Conservation (phyloP, 2,113 vertebrate genomes). For the Trochalopteron elliotii region DNA sequence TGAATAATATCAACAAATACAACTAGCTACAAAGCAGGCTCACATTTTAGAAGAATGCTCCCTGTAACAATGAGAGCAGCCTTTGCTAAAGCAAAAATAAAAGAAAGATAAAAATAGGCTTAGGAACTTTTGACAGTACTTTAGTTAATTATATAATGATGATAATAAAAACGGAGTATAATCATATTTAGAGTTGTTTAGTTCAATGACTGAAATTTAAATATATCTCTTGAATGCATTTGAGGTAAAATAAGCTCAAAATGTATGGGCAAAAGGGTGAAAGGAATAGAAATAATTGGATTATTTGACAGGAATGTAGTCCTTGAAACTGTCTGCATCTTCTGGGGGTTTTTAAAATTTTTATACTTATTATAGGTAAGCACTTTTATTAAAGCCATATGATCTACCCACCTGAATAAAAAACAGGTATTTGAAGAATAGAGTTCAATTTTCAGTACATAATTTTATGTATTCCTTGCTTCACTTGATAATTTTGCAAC, state of each 20-base stretch:
- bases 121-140: background rate
- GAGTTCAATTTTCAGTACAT: background rate
- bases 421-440: background rate
- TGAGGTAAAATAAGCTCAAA: background rate
- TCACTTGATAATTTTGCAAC: background rate
- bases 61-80: background rate
- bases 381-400: background rate
- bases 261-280: background rate
- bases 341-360: background rate
- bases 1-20: background rate
- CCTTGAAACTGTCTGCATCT: background rate
- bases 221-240: background rate
- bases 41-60: background rate
- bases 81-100: background rate
- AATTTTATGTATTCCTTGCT: background rate
- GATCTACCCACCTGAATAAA: background rate
- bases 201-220: background rate
- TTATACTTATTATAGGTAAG: background rate
- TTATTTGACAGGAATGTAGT: background rate
- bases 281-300: background rate
- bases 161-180: background rate
- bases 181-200: slow-evolving; percentile 2
- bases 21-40: background rate
- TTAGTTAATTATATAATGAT: background rate
- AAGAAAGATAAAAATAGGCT: background rate